These are phyloP conservation scores for Psilopsiagon aymara DNA, from an alignment of 2,113 vertebrate species.

Conservation along the genomic window DNA sequence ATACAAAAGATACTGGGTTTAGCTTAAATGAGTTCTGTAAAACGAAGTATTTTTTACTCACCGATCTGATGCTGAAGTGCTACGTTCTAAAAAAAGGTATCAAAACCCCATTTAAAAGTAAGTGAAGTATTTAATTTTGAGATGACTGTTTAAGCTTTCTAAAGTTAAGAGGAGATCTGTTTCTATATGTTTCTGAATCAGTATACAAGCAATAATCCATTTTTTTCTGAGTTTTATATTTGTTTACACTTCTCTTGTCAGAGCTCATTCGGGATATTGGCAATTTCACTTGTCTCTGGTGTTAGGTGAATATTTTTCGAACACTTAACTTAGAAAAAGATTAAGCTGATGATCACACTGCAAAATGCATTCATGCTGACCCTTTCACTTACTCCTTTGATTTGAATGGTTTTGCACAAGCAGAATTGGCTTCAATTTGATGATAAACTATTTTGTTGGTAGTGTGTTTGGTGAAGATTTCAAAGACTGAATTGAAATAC, in stretches of 20 bases:
- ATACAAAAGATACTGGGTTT: background rate
- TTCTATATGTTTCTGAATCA: background rate
- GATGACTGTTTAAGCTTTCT: background rate
- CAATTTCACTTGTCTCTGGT: background rate
- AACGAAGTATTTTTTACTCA: background rate
- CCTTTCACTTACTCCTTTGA: background rate
- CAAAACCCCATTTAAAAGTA: background rate
- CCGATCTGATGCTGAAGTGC: background rate
- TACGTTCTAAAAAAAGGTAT: background rate
- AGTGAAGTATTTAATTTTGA: background rate
- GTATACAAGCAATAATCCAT: background rate
- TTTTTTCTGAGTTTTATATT: background rate
- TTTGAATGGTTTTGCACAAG: background rate
- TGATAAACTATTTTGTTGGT: background rate
- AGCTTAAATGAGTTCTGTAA: background rate
- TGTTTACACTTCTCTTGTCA: background rate
- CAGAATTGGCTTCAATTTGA: background rate
- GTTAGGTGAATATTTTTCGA: background rate
- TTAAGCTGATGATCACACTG: background rate
- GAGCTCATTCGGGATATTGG: background rate
- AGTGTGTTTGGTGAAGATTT: background rate
- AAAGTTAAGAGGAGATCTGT: background rate
- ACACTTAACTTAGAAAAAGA: background rate
- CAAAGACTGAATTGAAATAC: background rate
- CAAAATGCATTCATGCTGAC: background rate